Evolutionary conservation across 2,888 invertebrate genomes (phyloP).

Genomic region (Timema cristinae): DNA sequence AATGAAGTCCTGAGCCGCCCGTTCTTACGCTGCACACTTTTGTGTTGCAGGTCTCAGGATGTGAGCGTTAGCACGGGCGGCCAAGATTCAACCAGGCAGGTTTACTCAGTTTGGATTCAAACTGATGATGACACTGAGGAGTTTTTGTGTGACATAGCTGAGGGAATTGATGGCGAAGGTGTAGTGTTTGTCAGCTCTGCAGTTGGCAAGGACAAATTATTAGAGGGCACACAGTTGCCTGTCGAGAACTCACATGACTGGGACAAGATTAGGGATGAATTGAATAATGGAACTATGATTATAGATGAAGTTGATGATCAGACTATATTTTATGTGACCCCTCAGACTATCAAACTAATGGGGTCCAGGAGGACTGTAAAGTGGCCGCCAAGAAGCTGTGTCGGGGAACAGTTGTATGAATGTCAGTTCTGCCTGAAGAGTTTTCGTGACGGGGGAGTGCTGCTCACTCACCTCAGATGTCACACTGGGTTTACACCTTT

Average conservation of each 20-base stretch:
- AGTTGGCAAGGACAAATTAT: no score
- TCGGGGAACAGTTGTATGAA: neutral
- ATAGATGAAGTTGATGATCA: no score
- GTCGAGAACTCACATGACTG: no score
- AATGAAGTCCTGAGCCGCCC: neutral
- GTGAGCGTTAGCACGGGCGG: slow-evolving; percentile 1
- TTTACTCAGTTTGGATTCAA: slow-evolving; percentile 23
- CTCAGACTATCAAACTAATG: no score
- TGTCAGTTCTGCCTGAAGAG: slow-evolving; percentile 18
- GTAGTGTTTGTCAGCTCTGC: no score
- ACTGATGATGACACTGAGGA: slow-evolving; percentile 18
- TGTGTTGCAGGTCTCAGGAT: slow-evolving; percentile 26
- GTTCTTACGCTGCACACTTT: slow-evolving; percentile 24
- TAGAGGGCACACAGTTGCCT: no score
- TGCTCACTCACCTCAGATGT: slow-evolving; percentile 44
- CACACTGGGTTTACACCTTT: slow-evolving; percentile 57
- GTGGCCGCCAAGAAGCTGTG: no score
- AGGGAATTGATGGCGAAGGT: neutral
- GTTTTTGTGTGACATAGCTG: slow-evolving; percentile 22
- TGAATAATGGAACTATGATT: no score
- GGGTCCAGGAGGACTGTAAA: no score
- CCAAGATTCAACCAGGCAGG: neutral
- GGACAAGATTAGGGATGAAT: no score
- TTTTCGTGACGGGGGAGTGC: slow-evolving; percentile 16
- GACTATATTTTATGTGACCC: no score